phyloP scores from a whole-genome alignment of 2,888 invertebrate genomes.

The Himalopsyche tibetana region DNA sequence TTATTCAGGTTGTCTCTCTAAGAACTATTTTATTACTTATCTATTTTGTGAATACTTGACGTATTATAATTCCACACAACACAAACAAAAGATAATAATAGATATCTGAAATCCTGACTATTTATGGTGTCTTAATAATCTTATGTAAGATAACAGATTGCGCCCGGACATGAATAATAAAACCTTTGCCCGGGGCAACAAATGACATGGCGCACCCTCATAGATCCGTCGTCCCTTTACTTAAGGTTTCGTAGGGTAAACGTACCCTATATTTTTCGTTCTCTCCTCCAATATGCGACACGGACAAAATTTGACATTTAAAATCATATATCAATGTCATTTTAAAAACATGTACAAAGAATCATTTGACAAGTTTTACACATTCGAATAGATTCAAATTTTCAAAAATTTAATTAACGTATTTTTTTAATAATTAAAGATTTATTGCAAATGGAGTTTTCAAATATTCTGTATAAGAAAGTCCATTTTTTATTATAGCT shows the following conservation, averaged over 20 bases:
- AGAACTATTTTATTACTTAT: background rate
- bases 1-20: too few relatives aligned
- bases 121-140: constrained; percentile 20
- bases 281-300: background rate
- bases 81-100: background rate
- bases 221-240: constrained; percentile 17
- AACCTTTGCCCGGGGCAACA: constrained; percentile 30
- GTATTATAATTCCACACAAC: constrained; percentile 8
- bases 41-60: background rate
- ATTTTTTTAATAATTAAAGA: too few relatives aligned
- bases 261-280: background rate
- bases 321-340: background rate
- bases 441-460: too few relatives aligned
- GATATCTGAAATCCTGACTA: background rate
- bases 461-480: too few relatives aligned
- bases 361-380: too few relatives aligned
- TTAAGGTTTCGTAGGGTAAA: background rate
- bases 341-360: too few relatives aligned
- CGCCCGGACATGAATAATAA: constrained; percentile 24
- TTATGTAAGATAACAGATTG: constrained; percentile 22
- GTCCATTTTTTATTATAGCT: too few relatives aligned
- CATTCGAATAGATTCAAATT: too few relatives aligned
- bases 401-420: too few relatives aligned
- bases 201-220: constrained; percentile 20
- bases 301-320: background rate